These are phyloP conservation scores for Theocolax elegans DNA, from an alignment of 1,140 invertebrate genomes.

Conservation along the genomic window DNA sequence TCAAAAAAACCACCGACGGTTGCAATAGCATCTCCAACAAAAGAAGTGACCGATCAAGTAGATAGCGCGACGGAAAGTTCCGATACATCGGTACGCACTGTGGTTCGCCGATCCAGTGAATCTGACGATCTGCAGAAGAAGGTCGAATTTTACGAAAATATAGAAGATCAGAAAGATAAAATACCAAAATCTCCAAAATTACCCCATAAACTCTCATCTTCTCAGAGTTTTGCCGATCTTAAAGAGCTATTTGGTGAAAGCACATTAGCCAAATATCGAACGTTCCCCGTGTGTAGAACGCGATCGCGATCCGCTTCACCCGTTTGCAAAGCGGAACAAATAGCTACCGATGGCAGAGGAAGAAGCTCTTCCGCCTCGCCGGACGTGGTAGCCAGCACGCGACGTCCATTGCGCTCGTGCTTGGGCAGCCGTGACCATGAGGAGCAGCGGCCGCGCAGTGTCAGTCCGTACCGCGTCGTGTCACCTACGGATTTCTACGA, in stretches of 20 bases:
- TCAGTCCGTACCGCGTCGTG: slow-evolving; percentile 59
- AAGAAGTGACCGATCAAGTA: slow-evolving; percentile 60
- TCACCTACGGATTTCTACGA: slow-evolving; percentile 48
- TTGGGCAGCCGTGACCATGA: slow-evolving; percentile 53
- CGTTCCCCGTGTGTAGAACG: slow-evolving; percentile 38
- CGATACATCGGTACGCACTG: slow-evolving; percentile 75
- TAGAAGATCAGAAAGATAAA: slow-evolving; percentile 56
- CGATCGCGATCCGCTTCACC: slow-evolving; percentile 55
- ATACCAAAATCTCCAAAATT: not conserved
- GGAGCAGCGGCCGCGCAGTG: slow-evolving; percentile 54
- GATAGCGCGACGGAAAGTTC: slow-evolving; percentile 75
- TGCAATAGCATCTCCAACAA: slow-evolving; percentile 50
- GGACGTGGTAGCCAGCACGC: slow-evolving; percentile 53
- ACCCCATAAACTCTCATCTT: slow-evolving; percentile 62
- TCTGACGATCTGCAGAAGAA: slow-evolving; percentile 75
- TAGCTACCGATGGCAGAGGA: slow-evolving; percentile 44
- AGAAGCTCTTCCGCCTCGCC: slow-evolving; percentile 56
- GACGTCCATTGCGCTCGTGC: slow-evolving; percentile 44
- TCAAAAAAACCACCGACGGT: slow-evolving; percentile 54
- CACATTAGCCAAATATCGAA: slow-evolving; percentile 56
- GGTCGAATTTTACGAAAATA: slow-evolving; percentile 83
- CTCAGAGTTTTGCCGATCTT: slow-evolving; percentile 78
- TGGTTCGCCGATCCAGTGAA: slow-evolving; percentile 66
- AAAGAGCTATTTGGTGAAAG: slow-evolving; percentile 83
- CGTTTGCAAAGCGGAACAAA: slow-evolving; percentile 37